phyloP scores from a whole-genome alignment of 2,113 vertebrate species.

The Sinocyclocheilus anophthalmus region DNA sequence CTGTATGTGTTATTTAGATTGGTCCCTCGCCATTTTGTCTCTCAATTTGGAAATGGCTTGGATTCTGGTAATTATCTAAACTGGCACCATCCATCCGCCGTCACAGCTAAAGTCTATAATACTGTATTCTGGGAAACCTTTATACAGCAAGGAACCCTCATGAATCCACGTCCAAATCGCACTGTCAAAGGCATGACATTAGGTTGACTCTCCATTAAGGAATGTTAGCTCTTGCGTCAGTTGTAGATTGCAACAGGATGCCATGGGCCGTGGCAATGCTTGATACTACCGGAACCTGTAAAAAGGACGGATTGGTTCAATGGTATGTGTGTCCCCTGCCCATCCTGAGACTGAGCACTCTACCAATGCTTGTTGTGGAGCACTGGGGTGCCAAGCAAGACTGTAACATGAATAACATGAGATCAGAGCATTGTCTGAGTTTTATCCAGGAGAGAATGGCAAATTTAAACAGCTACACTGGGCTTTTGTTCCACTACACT shows the following conservation, averaged over 20 bases:
- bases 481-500: slow-evolving; percentile 27
- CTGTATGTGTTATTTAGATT: too few species aligned
- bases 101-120: too few species aligned
- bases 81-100: too few species aligned
- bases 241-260: neutral
- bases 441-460: slow-evolving; percentile 41
- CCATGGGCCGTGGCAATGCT: neutral
- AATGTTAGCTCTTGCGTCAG: slow-evolving; percentile 18
- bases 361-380: neutral
- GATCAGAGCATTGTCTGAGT: slow-evolving; percentile 42
- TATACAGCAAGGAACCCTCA: too few species aligned
- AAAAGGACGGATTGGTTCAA: neutral
- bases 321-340: neutral
- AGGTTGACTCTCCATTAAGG: too few species aligned
- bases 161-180: too few species aligned
- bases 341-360: neutral
- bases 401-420: slow-evolving; percentile 34
- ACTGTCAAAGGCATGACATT: too few species aligned
- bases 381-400: neutral
- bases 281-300: neutral
- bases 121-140: too few species aligned
- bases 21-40: too few species aligned
- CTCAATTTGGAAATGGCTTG: too few species aligned
- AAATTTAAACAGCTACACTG: slow-evolving; percentile 41
- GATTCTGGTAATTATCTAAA: too few species aligned